These are phyloP conservation scores for Anarrhichthys ocellatus DNA, from an alignment of 2,113 vertebrate genomes.

Conservation along the genomic window DNA sequence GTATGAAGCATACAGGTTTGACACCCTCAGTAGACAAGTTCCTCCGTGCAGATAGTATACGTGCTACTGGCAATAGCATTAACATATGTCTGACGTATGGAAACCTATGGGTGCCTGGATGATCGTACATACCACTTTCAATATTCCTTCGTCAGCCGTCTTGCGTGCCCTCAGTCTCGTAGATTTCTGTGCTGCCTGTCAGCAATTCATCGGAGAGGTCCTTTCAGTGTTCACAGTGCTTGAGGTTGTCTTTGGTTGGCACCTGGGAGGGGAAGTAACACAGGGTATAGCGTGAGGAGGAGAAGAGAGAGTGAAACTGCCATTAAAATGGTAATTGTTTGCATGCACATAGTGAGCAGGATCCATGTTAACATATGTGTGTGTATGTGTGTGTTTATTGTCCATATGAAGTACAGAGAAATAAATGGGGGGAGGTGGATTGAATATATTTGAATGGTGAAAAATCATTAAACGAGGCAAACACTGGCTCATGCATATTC, in stretches of 20 bases:
- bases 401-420: constrained; percentile 48
- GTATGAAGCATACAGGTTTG: constrained; percentile 25
- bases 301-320: constrained; percentile 41
- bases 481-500: constrained; percentile 73
- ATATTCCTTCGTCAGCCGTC: constrained; percentile 61
- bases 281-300: constrained; percentile 32
- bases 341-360: constrained; percentile 40
- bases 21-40: constrained; percentile 22
- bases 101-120: constrained; percentile 6
- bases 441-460: constrained; percentile 71
- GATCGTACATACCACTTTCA: constrained; percentile 74
- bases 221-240: constrained; percentile 68
- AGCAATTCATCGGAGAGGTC: constrained; percentile 68
- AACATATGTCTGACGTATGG: constrained; percentile 18
- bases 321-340: constrained; percentile 57
- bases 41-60: neutral
- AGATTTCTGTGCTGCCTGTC: constrained; percentile 56
- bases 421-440: constrained; percentile 56
- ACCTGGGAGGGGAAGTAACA: constrained; percentile 75
- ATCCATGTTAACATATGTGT: constrained; percentile 41
- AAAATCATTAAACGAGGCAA: constrained; percentile 75
- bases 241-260: constrained; percentile 76
- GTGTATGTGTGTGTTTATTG: constrained; percentile 44
- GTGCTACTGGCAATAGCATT: neutral
- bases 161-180: constrained; percentile 51